phyloP scores from a whole-genome alignment of 1,140 invertebrate genomes.

The Leptinotarsa defecta region DNA sequence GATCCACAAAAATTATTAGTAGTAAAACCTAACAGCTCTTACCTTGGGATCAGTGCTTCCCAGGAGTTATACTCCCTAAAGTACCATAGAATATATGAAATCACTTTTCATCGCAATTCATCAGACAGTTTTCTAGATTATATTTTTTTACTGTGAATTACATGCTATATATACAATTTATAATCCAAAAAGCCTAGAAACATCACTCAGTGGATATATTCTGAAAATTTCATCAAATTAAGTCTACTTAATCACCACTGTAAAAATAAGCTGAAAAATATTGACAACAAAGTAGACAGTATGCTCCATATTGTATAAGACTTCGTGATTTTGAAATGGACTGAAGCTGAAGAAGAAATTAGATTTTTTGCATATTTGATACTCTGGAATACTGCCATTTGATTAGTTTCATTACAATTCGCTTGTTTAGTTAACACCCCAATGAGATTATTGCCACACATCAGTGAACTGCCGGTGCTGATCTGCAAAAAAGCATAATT shows the following conservation, averaged over 20 bases:
- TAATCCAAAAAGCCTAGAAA: too few relatives aligned
- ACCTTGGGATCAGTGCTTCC: too few relatives aligned
- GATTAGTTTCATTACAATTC: neutral
- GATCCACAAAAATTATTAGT: too few relatives aligned
- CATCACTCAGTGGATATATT: too few relatives aligned
- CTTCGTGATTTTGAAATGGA: neutral
- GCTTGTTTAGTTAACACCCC: neutral
- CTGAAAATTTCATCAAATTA: neutral
- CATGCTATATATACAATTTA: too few relatives aligned
- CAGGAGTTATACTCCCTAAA: too few relatives aligned
- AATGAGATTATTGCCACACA: conserved; percentile 13
- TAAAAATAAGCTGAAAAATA: neutral
- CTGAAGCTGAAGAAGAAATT: neutral
- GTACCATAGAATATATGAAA: too few relatives aligned
- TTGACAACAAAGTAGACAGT: neutral
- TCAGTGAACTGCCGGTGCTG: neutral
- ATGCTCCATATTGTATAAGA: neutral
- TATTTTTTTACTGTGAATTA: too few relatives aligned
- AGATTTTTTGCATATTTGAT: neutral
- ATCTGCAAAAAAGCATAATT: neutral
- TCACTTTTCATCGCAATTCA: too few relatives aligned
- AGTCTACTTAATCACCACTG: neutral
- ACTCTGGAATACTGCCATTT: conserved; percentile 8
- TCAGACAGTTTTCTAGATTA: too few relatives aligned
- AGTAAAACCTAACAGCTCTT: too few relatives aligned